Evolutionary conservation across 2,888 invertebrate genomes (phyloP).

Genomic region (Schrankia costaestrigalis): DNA sequence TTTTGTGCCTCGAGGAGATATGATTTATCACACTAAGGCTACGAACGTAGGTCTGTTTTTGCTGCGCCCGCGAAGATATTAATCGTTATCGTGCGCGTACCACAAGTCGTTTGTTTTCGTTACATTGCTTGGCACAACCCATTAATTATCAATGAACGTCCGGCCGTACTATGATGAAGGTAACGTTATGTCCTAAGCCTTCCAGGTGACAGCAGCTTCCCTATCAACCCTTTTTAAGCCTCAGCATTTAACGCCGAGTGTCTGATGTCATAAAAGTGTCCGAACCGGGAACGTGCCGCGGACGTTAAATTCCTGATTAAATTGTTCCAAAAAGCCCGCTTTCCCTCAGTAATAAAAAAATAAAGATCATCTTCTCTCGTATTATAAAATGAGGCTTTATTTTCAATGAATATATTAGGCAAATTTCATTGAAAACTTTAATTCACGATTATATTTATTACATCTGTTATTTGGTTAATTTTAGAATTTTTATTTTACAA

Average conservation of each 20-base stretch:
- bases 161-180: conserved; percentile 72
- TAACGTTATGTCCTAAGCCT: conserved; percentile 68
- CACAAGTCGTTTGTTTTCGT: conserved; percentile 79
- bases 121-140: conserved; percentile 73
- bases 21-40: conserved; percentile 76
- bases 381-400: conserved; percentile 41
- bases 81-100: conserved; percentile 77
- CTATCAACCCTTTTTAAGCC: conserved; percentile 80
- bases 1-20: conserved; percentile 77
- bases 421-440: conserved; percentile 34
- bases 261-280: conserved; percentile 79
- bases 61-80: conserved; percentile 73
- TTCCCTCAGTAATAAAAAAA: conserved; percentile 56
- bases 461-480: conserved; percentile 19
- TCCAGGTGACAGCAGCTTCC: conserved; percentile 74
- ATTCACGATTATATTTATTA: conserved; percentile 28
- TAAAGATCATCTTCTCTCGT: conserved; percentile 50
- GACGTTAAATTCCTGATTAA: conserved; percentile 73
- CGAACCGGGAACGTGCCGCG: conserved; percentile 72
- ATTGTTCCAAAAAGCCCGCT: conserved; percentile 60
- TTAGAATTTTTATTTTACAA: conserved; percentile 9
- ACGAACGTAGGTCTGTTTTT: conserved; percentile 76
- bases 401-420: conserved; percentile 39
- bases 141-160: conserved; percentile 81
- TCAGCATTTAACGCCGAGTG: conserved; percentile 74